phyloP scores from a whole-genome alignment of 2,113 vertebrate genomes.

The Mohoua ochrocephala region DNA sequence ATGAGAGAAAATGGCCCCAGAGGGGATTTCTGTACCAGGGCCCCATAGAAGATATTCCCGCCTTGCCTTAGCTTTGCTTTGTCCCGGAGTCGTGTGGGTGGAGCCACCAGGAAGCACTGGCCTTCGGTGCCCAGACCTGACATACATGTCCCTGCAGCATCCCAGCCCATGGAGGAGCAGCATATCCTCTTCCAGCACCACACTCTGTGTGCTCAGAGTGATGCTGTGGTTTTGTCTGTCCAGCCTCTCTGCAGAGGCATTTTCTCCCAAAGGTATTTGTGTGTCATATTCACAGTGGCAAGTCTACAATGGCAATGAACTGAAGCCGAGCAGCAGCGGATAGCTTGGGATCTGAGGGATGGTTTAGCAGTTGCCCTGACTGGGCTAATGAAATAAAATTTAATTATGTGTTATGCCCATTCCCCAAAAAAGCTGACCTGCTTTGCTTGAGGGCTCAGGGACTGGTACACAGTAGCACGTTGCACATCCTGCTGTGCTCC shows the following conservation, averaged over 20 bases:
- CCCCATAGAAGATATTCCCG: neutral
- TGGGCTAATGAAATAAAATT: neutral
- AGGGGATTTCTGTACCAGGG: neutral
- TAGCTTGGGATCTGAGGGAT: neutral
- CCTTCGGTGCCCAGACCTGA: neutral
- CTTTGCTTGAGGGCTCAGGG: neutral
- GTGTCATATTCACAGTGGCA: neutral
- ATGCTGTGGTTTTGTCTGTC: neutral
- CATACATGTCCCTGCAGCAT: neutral
- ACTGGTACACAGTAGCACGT: neutral
- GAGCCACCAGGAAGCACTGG: neutral
- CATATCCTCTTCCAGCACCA: neutral
- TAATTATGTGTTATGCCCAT: neutral
- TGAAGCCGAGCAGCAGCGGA: neutral
- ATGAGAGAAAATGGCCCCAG: neutral
- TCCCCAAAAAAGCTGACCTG: neutral
- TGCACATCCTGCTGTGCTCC: neutral
- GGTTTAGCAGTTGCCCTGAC: neutral
- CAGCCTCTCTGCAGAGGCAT: neutral
- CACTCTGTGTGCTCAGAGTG: fast-evolving
- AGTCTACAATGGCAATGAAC: neutral
- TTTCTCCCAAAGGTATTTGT: neutral
- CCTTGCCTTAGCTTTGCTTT: neutral
- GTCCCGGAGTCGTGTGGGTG: neutral
- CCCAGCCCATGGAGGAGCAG: neutral